These are phyloP conservation scores for Actias luna DNA, from an alignment of 2,888 invertebrate species.

Conservation along the genomic window DNA sequence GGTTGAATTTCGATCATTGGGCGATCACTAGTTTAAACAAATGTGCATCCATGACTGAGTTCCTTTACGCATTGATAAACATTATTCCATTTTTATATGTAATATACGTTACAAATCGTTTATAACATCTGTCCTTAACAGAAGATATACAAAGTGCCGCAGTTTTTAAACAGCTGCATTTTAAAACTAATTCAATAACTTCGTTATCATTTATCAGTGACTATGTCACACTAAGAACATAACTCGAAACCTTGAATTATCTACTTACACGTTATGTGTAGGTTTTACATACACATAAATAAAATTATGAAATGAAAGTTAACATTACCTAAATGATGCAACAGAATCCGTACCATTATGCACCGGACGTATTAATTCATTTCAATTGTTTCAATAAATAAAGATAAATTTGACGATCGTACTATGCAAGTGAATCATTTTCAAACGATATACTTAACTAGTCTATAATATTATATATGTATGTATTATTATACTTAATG, in stretches of 20 bases:
- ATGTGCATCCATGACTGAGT: too few relatives aligned
- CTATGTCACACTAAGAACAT: neutral
- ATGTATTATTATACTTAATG: neutral
- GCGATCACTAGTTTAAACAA: too few relatives aligned
- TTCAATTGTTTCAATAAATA: conserved; percentile 17
- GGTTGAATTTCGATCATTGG: too few relatives aligned
- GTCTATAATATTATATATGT: neutral
- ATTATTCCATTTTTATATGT: too few relatives aligned
- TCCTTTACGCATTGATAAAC: too few relatives aligned
- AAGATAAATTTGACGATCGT: neutral
- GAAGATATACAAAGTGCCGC: neutral
- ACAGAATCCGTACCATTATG: conserved; percentile 6
- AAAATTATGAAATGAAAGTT: neutral
- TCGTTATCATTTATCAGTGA: neutral
- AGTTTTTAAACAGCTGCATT: neutral
- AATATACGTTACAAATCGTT: too few relatives aligned
- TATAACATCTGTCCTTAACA: too few relatives aligned
- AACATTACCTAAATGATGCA: conserved; percentile 3
- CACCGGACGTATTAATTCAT: conserved; percentile 19
- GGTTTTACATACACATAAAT: neutral
- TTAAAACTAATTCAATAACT: neutral
- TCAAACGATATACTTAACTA: neutral
- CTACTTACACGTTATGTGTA: neutral
- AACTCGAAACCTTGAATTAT: too few relatives aligned
- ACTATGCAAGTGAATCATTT: neutral